Conservation (phyloP, 1,140 invertebrate genomes). For the Apis laboriosa region DNA sequence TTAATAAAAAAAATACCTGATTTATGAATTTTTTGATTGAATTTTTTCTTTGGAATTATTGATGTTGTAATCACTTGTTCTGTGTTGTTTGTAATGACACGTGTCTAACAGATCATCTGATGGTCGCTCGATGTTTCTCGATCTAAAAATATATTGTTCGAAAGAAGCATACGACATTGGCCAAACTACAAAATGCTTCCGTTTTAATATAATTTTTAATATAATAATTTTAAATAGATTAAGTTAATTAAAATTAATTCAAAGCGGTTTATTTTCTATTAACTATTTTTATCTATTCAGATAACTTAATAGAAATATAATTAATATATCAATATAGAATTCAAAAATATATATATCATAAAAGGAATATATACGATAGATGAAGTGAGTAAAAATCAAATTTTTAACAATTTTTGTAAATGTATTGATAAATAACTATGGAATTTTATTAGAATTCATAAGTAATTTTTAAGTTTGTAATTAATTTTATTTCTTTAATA, state of each 20-base stretch:
- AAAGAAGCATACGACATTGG: constrained; percentile 37
- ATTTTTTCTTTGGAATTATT: not conserved
- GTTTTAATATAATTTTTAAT: constrained; percentile 13
- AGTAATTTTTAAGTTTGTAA: not conserved
- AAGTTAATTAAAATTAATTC: constrained; percentile 12
- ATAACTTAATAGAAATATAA: not conserved
- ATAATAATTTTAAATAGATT: not conserved
- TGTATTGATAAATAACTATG: too few species aligned
- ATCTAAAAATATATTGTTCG: constrained; percentile 49
- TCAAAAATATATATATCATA: not conserved
- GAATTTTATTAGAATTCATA: too few species aligned
- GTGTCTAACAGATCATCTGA: constrained; percentile 56
- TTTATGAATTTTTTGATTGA: not conserved
- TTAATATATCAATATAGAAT: not conserved
- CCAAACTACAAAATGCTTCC: constrained; percentile 32
- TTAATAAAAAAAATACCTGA: not conserved
- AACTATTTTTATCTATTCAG: not conserved
- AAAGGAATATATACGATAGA: not conserved
- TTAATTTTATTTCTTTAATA: not conserved
- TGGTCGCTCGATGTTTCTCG: constrained; percentile 10
- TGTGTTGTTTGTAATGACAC: constrained; percentile 31
- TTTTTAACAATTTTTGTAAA: too few species aligned
- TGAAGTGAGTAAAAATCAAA: not conserved
- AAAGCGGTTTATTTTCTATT: not conserved
- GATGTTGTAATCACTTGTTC: not conserved